Evolutionary conservation across 2,888 invertebrate genomes (phyloP), one percentile per base, ranked within the genome.

Genomic region (Neria commutata): DNA sequence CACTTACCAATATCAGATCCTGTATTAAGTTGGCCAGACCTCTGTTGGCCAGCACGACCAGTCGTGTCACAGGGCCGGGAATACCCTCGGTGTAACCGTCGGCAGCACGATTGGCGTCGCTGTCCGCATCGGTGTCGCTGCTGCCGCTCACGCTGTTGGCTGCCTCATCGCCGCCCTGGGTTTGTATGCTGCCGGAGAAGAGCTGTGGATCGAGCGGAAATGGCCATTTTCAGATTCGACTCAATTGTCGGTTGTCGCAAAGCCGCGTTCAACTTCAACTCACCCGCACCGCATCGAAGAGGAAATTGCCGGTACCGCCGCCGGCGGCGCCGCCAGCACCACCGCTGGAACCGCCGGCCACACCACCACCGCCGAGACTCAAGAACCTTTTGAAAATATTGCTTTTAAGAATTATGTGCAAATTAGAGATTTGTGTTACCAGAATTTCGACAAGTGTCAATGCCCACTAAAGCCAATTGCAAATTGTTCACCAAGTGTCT

Each of bases 251-350:
- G 11, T 8, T 29, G 5, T 29, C n/a, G n/a, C n/a, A n/a, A n/a
- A n/a, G n/a, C n/a, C n/a, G n/a, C n/a, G n/a, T n/a, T n/a, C 1
- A 33, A n/a, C 4, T 49, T 45, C 50, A 71, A 86, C 91, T 90
- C 85, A 94, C 93, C 87, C 93, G 87, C 81, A 94, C 91, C 79
- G 92, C 89, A 82, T 94, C 93, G 83, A 93, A 92, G 69, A 94
- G 85, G 86, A 94, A 92, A 84, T 93, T 94, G 64, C 93, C 93
- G 52, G 92, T 92, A 56, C 91, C 92, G 66, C 89, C 91, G 19
- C 83, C 82, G 56, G 79, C 85, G 4, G 83, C 82, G 50, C 73
- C 76, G 51, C 85, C 72, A 1, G 62, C 66, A 58, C 69, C 68
- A 47, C 72, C 64, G 61, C 73, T 73, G 10, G 76, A 66, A 26